Base-by-base conservation (phyloP, 2,113 vertebrate species). In the Takifugu flavidus region DNA sequence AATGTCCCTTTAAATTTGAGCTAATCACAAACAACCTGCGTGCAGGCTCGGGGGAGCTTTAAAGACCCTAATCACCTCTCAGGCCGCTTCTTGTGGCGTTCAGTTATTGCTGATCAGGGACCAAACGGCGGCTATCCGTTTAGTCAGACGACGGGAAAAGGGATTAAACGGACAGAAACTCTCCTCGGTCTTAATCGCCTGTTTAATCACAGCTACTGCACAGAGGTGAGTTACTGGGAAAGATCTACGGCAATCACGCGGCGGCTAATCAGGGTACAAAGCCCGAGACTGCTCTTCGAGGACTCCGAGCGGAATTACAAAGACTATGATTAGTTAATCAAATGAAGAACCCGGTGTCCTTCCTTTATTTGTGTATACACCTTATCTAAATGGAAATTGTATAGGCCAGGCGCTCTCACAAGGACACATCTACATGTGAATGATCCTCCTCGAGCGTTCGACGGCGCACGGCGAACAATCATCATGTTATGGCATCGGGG, bases 291-390 rank as follows among this genome's bases (percentile, higher is more conserved):
- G 85, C 59, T 83, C 83, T 88, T 86, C 78, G 87, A 78, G 78
- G 69, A 79, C 80, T 67, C 85, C 56, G 77, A 86, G 87, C 78
- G 80, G 82, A 82, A 87, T 84, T 88, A 88, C 86, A 90, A 92
- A 89, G 87, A 89, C 87, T 90, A 82, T 90, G 87, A 92, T 91
- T 91, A 92, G 82, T 86, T 90, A 89, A 92, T 92, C 89, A 90
- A 87, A 90, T 87, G 82, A 84, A 89, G 86, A 87, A 82, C 77
- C 79, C 80, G 62, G 63, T 87, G 76, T 77, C 75, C 82, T 81
- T 87, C 78, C 84, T 86, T 82, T 82, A 79, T 86, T 87, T 86
- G 83, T 86, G 77, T 80, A 67, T 81, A 83, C 84, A 86, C 78
- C 85, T 82, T 85, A 82, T 89, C 81, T 87, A 85, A 88, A 89